A percentile compares a stretch with the other conserved stretches of the same genome.
These are phyloP conservation scores for Vulpes lagopus DNA, from an alignment of 2,113 vertebrate species.

Conservation along the genomic window DNA sequence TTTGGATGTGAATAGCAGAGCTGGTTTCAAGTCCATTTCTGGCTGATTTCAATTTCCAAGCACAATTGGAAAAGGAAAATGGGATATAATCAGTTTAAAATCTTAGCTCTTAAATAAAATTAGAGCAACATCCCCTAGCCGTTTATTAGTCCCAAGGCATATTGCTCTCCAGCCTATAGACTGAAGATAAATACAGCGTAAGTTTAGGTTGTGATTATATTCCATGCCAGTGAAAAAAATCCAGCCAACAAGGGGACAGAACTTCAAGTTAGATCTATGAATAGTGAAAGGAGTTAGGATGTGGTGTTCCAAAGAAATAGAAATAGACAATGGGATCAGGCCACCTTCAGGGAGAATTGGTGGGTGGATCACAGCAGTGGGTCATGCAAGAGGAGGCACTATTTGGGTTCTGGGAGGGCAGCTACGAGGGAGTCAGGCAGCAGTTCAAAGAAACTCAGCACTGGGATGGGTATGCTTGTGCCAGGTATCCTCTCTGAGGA, in stretches of 20 bases:
- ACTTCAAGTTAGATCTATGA: background rate
- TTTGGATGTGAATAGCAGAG: background rate
- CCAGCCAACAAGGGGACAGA: background rate
- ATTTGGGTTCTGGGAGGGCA: background rate
- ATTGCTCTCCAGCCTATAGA: background rate
- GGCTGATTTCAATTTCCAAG: background rate
- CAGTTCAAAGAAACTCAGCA: background rate
- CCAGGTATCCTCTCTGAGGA: background rate
- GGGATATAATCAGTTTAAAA: background rate
- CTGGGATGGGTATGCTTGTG: too few species aligned
- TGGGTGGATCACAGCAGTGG: too few species aligned
- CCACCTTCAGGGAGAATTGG: background rate
- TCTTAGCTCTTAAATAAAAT: conserved; percentile 31
- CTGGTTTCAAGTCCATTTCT: background rate
- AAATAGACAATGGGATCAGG: background rate
- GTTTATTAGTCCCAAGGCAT: background rate
- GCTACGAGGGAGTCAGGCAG: background rate
- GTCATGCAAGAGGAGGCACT: background rate
- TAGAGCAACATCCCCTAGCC: background rate
- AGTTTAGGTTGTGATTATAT: background rate
- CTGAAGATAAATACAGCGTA: background rate
- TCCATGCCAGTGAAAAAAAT: background rate
- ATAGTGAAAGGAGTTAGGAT: background rate
- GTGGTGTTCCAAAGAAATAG: background rate
- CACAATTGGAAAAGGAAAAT: conserved; percentile 13